Evolutionary conservation across 2,888 invertebrate species (phyloP).

Genomic region (Vesta saturnalis): DNA sequence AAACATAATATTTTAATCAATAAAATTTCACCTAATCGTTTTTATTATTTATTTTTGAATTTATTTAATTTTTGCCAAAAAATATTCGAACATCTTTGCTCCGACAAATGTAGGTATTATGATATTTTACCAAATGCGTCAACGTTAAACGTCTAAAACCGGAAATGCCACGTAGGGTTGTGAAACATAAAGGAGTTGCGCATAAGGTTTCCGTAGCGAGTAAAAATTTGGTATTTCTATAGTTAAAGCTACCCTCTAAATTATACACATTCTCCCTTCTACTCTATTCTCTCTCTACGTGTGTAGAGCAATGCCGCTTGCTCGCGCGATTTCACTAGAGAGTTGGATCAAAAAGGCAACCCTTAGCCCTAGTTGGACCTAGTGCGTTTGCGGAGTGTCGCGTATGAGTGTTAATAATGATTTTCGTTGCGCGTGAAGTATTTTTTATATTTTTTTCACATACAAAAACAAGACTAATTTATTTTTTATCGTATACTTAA

Average conservation of each 20-base stretch:
- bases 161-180: constrained; percentile 7
- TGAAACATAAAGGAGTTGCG: constrained; percentile 16
- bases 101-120: no score
- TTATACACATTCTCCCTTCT: constrained; percentile 28
- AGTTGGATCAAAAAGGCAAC: constrained; percentile 34
- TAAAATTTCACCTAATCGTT: no score
- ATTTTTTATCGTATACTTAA: not conserved
- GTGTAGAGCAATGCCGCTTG: constrained; percentile 38
- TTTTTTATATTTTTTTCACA: constrained; percentile 7
- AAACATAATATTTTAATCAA: no score
- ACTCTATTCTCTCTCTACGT: constrained; percentile 11
- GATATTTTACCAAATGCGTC: no score
- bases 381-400: constrained; percentile 32
- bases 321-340: constrained; percentile 30
- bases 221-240: constrained; percentile 3
- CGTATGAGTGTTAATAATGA: constrained; percentile 30
- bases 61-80: no score
- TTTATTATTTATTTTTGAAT: no score
- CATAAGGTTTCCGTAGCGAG: constrained; percentile 15
- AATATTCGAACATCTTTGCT: no score
- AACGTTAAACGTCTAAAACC: no score
- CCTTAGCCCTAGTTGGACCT: constrained; percentile 27
- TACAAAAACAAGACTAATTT: constrained; percentile 7
- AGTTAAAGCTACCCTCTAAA: constrained; percentile 32
- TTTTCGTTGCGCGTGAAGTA: constrained; percentile 29